These are phyloP conservation scores for Lytechinus pictus DNA, from an alignment of 35 echinoderm and acorn worm genomes.

Conservation along the genomic window DNA sequence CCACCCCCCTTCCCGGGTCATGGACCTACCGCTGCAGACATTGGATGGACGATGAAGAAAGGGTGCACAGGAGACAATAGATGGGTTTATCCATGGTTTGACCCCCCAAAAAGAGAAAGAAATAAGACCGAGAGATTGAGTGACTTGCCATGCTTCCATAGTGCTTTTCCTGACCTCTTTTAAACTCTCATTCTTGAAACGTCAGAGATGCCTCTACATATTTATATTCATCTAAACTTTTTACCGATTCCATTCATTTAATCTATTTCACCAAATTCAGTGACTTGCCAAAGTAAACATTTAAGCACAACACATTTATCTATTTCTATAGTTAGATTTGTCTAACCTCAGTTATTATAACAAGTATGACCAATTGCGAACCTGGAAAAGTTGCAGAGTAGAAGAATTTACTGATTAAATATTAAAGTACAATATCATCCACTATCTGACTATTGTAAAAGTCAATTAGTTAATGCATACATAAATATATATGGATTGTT, in stretches of 20 bases:
- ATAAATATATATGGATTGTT: too few species aligned
- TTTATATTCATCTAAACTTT: neutral
- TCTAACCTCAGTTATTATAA: neutral
- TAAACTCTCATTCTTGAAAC: neutral
- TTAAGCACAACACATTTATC: neutral
- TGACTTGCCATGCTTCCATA: neutral
- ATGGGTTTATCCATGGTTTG: too few species aligned
- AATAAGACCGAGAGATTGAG: neutral
- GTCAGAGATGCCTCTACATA: neutral
- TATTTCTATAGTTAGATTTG: neutral
- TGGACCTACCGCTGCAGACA: too few species aligned
- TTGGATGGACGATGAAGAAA: too few species aligned
- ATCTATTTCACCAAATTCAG: neutral
- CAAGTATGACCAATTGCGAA: neutral
- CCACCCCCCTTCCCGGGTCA: too few species aligned
- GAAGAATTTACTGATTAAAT: too few species aligned
- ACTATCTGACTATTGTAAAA: too few species aligned
- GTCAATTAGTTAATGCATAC: too few species aligned
- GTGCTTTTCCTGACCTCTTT: neutral
- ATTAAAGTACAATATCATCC: too few species aligned
- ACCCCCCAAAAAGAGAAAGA: neutral
- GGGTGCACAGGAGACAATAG: too few species aligned
- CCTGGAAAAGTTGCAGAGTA: too few species aligned
- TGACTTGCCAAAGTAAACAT: neutral
- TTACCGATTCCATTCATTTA: neutral